Percentiles rank a stretch among this genome's conserved stretches.
phyloP scores from a whole-genome alignment of 2,888 invertebrate species.

The Plebejus melissa region DNA sequence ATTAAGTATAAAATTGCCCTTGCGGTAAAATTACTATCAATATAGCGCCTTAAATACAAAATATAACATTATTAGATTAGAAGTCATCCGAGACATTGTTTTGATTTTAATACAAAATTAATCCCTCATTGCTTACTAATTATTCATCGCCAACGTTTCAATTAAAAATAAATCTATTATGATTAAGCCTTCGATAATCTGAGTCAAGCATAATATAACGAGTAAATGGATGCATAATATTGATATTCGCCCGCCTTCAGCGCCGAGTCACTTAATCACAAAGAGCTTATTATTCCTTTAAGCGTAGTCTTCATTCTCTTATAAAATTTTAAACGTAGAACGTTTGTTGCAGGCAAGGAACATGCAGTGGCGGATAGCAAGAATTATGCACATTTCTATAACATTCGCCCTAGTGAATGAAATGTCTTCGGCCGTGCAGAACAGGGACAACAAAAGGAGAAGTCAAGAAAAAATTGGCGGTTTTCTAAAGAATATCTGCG shows the following conservation, averaged over 20 bases:
- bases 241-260: constrained; percentile 3
- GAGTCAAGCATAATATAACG: constrained; percentile 5
- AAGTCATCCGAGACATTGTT: neutral
- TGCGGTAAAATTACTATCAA: too few species aligned
- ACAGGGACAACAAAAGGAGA: constrained; percentile 64
- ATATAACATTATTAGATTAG: neutral
- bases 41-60: neutral
- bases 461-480: constrained; percentile 71
- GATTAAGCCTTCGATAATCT: constrained; percentile 17
- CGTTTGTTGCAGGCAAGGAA: constrained; percentile 67
- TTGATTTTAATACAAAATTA: neutral
- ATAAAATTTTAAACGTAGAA: constrained; percentile 8
- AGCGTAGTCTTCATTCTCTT: neutral
- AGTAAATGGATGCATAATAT: constrained; percentile 10
- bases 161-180: constrained; percentile 13
- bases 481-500: constrained; percentile 78
- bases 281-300: constrained; percentile 1
- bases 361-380: constrained; percentile 65
- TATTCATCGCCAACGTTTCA: constrained; percentile 4
- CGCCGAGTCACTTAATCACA: constrained; percentile 2
- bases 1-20: too few species aligned
- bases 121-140: neutral
- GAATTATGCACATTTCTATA: constrained; percentile 65
- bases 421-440: constrained; percentile 71
- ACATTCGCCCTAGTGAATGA: constrained; percentile 69